A percentile compares a stretch with the other conserved stretches of the same genome.
These are phyloP conservation scores for Agrochola lychnidis DNA, from an alignment of 2,888 invertebrate species.

Conservation along the genomic window DNA sequence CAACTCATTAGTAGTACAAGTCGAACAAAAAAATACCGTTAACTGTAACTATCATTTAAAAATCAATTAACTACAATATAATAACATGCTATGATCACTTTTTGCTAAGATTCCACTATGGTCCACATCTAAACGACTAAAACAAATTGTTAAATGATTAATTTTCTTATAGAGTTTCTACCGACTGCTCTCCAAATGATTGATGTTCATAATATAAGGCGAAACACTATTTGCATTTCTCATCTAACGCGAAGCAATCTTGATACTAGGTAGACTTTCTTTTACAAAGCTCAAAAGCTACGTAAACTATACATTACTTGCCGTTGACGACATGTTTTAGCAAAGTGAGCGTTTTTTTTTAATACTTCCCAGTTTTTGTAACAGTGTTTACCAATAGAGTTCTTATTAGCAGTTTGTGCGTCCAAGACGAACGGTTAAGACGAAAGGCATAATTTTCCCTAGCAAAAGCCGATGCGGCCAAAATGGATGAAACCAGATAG, in stretches of 20 bases:
- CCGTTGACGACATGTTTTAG: background rate
- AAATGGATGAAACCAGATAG: background rate
- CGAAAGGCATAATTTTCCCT: background rate
- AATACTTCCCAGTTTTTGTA: background rate
- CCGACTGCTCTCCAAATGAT: constrained; percentile 68
- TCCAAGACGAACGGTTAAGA: background rate
- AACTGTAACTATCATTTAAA: constrained; percentile 38
- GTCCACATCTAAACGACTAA: constrained; percentile 12
- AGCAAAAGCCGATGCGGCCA: background rate
- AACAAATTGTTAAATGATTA: constrained; percentile 57
- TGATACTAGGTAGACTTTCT: constrained; percentile 58
- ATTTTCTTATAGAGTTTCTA: constrained; percentile 54
- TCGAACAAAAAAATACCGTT: constrained; percentile 30
- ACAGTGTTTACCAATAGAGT: background rate
- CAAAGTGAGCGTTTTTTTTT: background rate
- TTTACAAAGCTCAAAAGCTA: background rate
- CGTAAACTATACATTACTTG: background rate
- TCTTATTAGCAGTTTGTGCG: background rate
- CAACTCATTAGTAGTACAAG: constrained; percentile 12
- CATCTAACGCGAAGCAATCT: constrained; percentile 41
- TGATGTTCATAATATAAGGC: constrained; percentile 67
- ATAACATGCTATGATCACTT: constrained; percentile 38
- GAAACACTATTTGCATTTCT: constrained; percentile 68
- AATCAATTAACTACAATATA: constrained; percentile 49
- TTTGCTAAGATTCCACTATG: constrained; percentile 25